phyloP scores from a whole-genome alignment of 30 jellyfish, hydroid and myxozoan genomes.

The Aurelia coerulea region DNA sequence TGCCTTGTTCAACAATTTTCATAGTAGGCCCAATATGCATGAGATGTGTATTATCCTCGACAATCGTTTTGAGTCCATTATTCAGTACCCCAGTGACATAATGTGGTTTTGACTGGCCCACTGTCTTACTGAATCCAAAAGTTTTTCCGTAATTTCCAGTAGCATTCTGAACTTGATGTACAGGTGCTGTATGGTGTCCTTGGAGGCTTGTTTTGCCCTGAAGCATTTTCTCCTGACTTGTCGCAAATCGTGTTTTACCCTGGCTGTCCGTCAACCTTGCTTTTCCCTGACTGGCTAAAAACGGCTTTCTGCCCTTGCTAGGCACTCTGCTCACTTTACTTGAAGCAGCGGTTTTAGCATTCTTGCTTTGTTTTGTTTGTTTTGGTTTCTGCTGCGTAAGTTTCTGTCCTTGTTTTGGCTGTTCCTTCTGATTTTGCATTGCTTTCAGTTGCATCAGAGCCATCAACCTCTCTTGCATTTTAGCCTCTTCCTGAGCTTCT shows the following conservation, averaged over 20 bases:
- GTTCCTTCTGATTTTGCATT: constrained; percentile 30
- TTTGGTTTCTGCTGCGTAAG: constrained; percentile 10
- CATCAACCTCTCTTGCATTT: constrained; percentile 57
- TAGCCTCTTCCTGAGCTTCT: constrained; percentile 57
- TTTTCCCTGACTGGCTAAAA: neutral
- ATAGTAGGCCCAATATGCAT: constrained; percentile 69
- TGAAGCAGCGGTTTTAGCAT: constrained; percentile 6
- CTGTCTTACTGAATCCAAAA: neutral
- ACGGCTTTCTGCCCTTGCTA: neutral
- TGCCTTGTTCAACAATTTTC: constrained; percentile 42
- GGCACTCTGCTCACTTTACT: neutral
- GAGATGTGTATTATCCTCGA: constrained; percentile 18
- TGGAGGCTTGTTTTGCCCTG: no score
- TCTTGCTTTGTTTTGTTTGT: neutral
- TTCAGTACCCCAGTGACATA: constrained; percentile 18
- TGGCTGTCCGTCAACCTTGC: neutral
- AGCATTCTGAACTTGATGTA: neutral
- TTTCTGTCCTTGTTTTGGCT: constrained; percentile 24
- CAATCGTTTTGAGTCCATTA: constrained; percentile 47
- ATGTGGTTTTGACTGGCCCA: neutral
- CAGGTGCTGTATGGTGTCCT: neutral
- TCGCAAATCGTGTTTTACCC: neutral
- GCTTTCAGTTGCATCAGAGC: constrained; percentile 57
- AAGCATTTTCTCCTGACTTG: neutral
- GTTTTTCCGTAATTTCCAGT: neutral